These are phyloP conservation scores for Thymelicus lineola DNA, from an alignment of 2,888 invertebrate genomes.

Conservation along the genomic window DNA sequence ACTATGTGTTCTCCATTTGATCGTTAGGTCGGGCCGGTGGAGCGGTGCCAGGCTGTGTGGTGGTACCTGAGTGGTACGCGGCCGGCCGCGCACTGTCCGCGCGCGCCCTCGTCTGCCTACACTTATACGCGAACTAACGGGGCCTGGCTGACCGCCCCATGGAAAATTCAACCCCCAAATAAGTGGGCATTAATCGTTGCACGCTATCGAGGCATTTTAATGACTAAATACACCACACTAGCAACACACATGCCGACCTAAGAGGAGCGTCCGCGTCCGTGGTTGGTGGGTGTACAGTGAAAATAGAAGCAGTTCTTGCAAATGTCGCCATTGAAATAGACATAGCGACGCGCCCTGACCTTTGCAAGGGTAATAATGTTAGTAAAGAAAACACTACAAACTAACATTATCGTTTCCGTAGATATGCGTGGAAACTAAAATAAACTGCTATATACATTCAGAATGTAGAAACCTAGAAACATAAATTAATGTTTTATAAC, in stretches of 20 bases:
- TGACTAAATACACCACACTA: constrained; percentile 53
- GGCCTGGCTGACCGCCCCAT: constrained; percentile 69
- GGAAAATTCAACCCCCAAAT: constrained; percentile 72
- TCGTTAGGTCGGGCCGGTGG: constrained; percentile 47
- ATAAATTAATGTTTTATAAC: not conserved
- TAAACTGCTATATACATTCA: not conserved
- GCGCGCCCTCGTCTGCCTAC: constrained; percentile 62
- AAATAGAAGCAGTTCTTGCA: constrained; percentile 37
- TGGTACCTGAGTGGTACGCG: constrained; percentile 61
- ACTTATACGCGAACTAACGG: constrained; percentile 71
- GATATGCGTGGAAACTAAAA: constrained; percentile 13
- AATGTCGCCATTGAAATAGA: constrained; percentile 36
- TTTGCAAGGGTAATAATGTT: constrained; percentile 29
- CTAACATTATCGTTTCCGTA: constrained; percentile 31
- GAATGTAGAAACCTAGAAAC: not conserved
- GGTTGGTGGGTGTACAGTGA: not conserved
- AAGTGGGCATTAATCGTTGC: constrained; percentile 48
- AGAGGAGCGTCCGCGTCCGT: constrained; percentile 15
- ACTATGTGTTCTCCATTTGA: constrained; percentile 62
- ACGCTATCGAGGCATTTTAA: constrained; percentile 63
- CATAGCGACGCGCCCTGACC: constrained; percentile 24
- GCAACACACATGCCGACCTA: constrained; percentile 35
- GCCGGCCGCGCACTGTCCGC: constrained; percentile 79
- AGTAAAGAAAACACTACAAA: constrained; percentile 23
- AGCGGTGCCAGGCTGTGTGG: constrained; percentile 75